Evolutionary conservation across 2,113 vertebrate species (phyloP).

Genomic region (Zootoca vivipara): DNA sequence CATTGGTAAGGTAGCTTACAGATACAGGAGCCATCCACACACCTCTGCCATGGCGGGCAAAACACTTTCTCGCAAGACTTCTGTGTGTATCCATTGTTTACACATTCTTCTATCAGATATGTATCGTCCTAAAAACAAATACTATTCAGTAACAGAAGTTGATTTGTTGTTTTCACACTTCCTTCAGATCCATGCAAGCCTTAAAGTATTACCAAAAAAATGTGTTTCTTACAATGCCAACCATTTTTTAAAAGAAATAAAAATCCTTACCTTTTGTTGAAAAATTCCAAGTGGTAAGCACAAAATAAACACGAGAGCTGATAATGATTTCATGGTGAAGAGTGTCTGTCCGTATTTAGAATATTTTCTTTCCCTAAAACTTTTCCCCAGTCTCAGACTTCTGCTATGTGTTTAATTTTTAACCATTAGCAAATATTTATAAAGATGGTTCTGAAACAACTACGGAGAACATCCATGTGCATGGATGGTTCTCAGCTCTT

Average conservation of each 20-base stretch:
- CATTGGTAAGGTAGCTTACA: conserved; percentile 88
- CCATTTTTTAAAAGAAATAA: neutral
- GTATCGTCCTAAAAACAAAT: conserved; percentile 14
- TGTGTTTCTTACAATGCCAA: neutral
- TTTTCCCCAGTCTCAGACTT: conserved; percentile 24
- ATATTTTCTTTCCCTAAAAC: conserved; percentile 9
- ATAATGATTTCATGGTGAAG: conserved; percentile 67
- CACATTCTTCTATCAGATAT: conserved; percentile 68
- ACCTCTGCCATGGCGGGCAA: conserved; percentile 84
- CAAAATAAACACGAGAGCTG: conserved; percentile 47
- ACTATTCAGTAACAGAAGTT: neutral
- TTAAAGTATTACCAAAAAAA: neutral
- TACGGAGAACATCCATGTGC: conserved; percentile 8
- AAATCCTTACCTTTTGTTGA: conserved; percentile 71
- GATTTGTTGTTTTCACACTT: neutral
- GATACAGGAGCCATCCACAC: conserved; percentile 71
- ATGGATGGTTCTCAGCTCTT: conserved; percentile 53
- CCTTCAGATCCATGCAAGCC: neutral
- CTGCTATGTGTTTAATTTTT: conserved; percentile 77
- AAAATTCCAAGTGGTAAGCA: conserved; percentile 43
- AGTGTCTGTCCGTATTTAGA: neutral
- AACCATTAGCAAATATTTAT: conserved; percentile 74
- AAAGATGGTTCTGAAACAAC: conserved; percentile 55
- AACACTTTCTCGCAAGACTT: conserved; percentile 83
- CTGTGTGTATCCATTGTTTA: conserved; percentile 71